A percentile compares a stretch with the other conserved stretches of the same genome.
phyloP scores from a whole-genome alignment of 1,140 invertebrate species.

The Eriosoma lanigerum region DNA sequence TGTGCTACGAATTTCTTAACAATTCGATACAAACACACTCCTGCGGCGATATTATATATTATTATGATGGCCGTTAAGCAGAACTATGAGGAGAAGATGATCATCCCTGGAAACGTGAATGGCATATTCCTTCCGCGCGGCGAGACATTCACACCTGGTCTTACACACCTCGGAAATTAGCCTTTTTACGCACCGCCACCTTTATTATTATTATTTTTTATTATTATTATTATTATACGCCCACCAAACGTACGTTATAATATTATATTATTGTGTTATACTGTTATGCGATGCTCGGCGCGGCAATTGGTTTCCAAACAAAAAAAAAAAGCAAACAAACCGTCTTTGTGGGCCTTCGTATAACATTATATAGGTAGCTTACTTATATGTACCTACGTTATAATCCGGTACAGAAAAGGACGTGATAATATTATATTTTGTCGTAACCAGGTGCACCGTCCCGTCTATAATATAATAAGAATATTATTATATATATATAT shows the following conservation, averaged over 20 bases:
- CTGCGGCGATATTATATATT: background rate
- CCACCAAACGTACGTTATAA: conserved; percentile 27
- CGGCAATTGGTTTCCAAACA: conserved; percentile 42
- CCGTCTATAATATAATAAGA: conserved; percentile 3
- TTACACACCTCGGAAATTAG: conserved; percentile 32
- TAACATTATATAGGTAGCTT: background rate
- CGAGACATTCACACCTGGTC: conserved; percentile 44
- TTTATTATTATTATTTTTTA: conserved; percentile 18
- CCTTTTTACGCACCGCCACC: conserved; percentile 46
- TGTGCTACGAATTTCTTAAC: conserved; percentile 9
- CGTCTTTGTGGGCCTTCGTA: conserved; percentile 3
- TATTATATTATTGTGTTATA: background rate
- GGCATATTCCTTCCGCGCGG: background rate
- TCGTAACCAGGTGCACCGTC: conserved; percentile 21
- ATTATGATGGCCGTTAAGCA: too few relatives aligned
- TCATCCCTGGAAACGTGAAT: background rate
- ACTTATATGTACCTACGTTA: background rate
- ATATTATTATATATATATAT: conserved; percentile 7
- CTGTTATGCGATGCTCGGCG: background rate
- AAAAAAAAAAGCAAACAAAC: conserved; percentile 41
- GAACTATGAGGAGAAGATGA: background rate
- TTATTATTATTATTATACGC: conserved; percentile 15
- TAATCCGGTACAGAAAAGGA: conserved; percentile 16
- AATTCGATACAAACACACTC: conserved; percentile 29
- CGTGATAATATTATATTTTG: background rate